Percentiles rank a stretch among this genome's conserved stretches.
phyloP scores from a whole-genome alignment of 2,113 vertebrate genomes.

The Triplophysa dalaica region DNA sequence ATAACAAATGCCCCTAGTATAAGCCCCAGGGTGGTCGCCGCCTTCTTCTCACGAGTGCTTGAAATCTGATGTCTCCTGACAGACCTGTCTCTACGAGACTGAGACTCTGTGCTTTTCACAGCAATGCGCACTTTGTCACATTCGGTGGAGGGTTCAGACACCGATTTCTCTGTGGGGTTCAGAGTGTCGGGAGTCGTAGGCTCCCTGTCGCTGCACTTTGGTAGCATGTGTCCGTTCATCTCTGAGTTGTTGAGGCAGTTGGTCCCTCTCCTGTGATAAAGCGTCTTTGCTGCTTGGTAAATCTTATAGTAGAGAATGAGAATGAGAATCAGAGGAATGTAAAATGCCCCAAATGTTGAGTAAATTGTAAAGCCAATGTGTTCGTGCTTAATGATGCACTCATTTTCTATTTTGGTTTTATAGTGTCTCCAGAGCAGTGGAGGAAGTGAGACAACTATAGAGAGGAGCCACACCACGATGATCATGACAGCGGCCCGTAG shows the following conservation, averaged over 20 bases:
- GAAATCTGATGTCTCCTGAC: conserved; percentile 89
- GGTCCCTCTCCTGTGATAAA: conserved; percentile 87
- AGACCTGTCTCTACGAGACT: conserved; percentile 79
- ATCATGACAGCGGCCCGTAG: conserved; percentile 89
- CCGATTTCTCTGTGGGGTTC: conserved; percentile 82
- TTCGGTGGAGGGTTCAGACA: conserved; percentile 86
- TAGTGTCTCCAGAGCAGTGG: conserved; percentile 91
- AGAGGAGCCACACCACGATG: conserved; percentile 89
- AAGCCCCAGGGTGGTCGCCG: conserved; percentile 90
- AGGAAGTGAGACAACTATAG: conserved; percentile 91
- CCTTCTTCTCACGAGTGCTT: conserved; percentile 87
- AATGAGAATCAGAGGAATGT: conserved; percentile 91
- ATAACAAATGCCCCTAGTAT: conserved; percentile 96
- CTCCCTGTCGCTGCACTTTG: conserved; percentile 79
- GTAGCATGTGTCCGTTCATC: conserved; percentile 85
- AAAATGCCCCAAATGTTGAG: conserved; percentile 95
- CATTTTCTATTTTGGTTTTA: conserved; percentile 72
- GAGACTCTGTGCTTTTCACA: conserved; percentile 72
- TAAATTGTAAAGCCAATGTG: conserved; percentile 92
- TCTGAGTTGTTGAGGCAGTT: conserved; percentile 84
- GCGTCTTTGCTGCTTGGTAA: conserved; percentile 91
- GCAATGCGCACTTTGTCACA: conserved; percentile 77
- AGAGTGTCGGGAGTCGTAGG: conserved; percentile 75
- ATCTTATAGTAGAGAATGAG: conserved; percentile 99
- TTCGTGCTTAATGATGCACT: conserved; percentile 92